Conservation (phyloP, 2,888 invertebrate species). For the Chloromyia formosa region DNA sequence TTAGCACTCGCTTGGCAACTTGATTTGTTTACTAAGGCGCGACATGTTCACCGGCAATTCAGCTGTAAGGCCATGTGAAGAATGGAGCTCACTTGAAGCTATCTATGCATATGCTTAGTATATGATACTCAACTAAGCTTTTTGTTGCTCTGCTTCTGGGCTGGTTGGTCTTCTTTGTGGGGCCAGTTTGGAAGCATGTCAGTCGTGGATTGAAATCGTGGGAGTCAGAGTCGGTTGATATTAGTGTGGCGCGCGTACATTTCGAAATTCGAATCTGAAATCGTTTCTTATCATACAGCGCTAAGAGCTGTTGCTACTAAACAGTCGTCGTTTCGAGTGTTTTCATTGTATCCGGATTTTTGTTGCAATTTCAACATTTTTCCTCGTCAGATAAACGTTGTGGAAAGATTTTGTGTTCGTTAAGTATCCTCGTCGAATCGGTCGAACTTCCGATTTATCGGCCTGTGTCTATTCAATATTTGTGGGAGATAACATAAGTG, state of each 20-base stretch:
- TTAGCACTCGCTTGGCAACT: slow-evolving; percentile 9
- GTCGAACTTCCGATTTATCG: not conserved
- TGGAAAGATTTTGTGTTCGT: not conserved
- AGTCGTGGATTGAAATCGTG: slow-evolving; percentile 42
- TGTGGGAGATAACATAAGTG: not conserved
- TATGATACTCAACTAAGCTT: not conserved
- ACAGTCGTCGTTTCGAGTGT: too few relatives aligned
- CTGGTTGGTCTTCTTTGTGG: slow-evolving; percentile 17
- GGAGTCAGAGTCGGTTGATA: slow-evolving; percentile 26
- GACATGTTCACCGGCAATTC: not conserved
- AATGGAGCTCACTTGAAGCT: not conserved
- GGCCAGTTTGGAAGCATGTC: slow-evolving; percentile 24
- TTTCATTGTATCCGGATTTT: slow-evolving; percentile 6
- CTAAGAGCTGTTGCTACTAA: slow-evolving; percentile 24
- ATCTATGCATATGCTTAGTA: slow-evolving; percentile 11
- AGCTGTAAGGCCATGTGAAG: slow-evolving; percentile 3
- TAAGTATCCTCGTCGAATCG: not conserved
- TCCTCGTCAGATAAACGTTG: not conserved
- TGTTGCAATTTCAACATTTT: not conserved
- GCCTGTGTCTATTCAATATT: not conserved
- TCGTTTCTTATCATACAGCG: slow-evolving; percentile 19
- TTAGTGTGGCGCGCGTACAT: not conserved
- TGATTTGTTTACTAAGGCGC: slow-evolving; percentile 2
- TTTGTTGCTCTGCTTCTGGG: slow-evolving; percentile 24
- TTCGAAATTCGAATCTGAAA: not conserved